A percentile compares a stretch with the other conserved stretches of the same genome.
Evolutionary conservation across 2,797 vertebrate genomes (phyloP).

Genomic region (Bovichtus diacanthus): DNA sequence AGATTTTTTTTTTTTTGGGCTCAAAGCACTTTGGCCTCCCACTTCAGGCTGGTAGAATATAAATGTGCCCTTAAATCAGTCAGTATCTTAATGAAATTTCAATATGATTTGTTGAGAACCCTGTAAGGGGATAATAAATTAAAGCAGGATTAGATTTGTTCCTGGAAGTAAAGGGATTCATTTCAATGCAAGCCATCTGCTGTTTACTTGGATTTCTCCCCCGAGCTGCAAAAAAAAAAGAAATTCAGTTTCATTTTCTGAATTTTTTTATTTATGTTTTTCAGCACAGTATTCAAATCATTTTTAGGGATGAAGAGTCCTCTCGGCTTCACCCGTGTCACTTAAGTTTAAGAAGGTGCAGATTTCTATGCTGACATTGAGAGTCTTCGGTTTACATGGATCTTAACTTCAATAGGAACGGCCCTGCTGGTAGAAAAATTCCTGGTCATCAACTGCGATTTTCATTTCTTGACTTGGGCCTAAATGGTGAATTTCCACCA

Average conservation of each 20-base stretch:
- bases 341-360: not conserved
- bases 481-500: conserved; percentile 2
- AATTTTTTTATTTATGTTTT: too few species aligned
- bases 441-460: not conserved
- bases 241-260: not conserved
- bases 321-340: not conserved
- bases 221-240: not conserved
- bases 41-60: conserved; percentile 13
- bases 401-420: conserved; percentile 1
- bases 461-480: conserved; percentile 19
- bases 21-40: conserved; percentile 67
- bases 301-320: not conserved
- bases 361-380: not conserved
- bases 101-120: not conserved
- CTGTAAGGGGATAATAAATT: not conserved
- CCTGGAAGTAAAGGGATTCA: not conserved
- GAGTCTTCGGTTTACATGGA: conserved; percentile 29
- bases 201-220: conserved; percentile 11
- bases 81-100: not conserved
- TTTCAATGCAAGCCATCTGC: not conserved
- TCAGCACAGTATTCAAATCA: not conserved
- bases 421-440: conserved; percentile 9
- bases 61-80: conserved; percentile 12
- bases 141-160: not conserved
- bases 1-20: conserved; percentile 40